These are phyloP conservation scores for Drosophila tanythrix DNA, from an alignment of 2,888 invertebrate species.

Conservation along the genomic window DNA sequence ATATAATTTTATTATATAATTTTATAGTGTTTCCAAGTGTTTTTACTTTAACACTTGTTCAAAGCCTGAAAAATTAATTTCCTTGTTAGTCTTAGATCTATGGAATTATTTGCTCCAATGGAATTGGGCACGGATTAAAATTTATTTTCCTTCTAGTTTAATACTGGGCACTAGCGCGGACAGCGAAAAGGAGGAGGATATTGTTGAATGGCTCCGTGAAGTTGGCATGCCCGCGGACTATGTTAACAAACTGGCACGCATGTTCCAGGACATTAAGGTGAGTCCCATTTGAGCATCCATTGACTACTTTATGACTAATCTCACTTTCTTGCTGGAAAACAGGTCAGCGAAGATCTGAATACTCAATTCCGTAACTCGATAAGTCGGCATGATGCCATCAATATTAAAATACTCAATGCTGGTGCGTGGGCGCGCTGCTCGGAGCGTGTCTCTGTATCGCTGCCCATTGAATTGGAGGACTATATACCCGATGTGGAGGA, in stretches of 20 bases:
- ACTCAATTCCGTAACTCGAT: conserved; percentile 95
- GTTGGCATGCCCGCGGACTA: conserved; percentile 99
- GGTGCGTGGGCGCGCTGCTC: conserved; percentile 98
- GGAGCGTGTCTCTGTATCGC: conserved; percentile 96
- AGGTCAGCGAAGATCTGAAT: conserved; percentile 96
- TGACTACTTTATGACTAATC: not conserved
- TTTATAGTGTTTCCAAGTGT: not conserved
- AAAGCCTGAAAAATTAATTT: not conserved
- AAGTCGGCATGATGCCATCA: conserved; percentile 94
- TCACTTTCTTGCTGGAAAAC: not conserved
- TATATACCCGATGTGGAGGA: conserved; percentile 99
- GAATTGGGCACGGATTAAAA: not conserved
- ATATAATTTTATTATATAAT: no score
- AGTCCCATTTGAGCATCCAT: conserved; percentile 6
- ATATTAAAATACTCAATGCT: conserved; percentile 99
- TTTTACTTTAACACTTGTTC: not conserved
- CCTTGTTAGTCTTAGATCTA: not conserved
- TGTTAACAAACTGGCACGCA: conserved; percentile 98
- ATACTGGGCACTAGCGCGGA: conserved; percentile 99
- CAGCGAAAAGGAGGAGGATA: conserved; percentile 99
- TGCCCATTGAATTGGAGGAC: conserved; percentile 98
- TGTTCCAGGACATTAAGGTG: conserved; percentile 99
- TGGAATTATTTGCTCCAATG: no score
- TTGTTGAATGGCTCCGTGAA: conserved; percentile 99
- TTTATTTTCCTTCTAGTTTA: conserved; percentile 86